These are phyloP conservation scores for Conistra vaccinii DNA, from an alignment of 2,888 invertebrate genomes.

Conservation along the genomic window DNA sequence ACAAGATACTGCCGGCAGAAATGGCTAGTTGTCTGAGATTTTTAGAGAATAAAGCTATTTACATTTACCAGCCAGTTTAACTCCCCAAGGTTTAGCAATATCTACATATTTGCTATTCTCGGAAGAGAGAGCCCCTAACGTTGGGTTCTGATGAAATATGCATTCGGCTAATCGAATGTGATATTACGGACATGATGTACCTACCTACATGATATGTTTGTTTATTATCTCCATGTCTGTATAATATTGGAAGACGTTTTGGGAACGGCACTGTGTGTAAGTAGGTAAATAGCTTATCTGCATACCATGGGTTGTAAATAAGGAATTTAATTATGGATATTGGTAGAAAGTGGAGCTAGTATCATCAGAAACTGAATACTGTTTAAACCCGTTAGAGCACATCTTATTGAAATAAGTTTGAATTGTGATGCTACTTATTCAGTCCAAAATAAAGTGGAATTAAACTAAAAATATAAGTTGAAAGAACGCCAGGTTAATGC, in stretches of 20 bases:
- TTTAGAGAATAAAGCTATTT: conserved; percentile 41
- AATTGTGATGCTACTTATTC: background rate
- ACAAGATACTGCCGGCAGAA: conserved; percentile 39
- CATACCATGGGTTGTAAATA: conserved; percentile 5
- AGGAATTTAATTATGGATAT: too few species aligned
- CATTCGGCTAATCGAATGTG: conserved; percentile 55
- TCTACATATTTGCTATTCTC: conserved; percentile 54
- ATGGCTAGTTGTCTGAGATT: conserved; percentile 41
- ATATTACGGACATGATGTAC: conserved; percentile 34
- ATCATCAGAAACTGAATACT: background rate
- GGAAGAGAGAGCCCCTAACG: conserved; percentile 15
- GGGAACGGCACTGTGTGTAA: background rate
- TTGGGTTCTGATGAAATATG: conserved; percentile 57
- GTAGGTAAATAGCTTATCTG: conserved; percentile 11
- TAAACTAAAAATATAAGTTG: background rate
- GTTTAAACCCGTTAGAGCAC: background rate
- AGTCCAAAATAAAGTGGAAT: background rate
- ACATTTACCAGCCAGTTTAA: conserved; percentile 36
- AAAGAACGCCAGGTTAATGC: background rate
- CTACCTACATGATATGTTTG: conserved; percentile 6
- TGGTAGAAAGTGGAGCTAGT: background rate
- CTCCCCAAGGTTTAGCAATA: conserved; percentile 29
- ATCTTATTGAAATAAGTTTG: background rate
- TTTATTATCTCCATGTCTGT: conserved; percentile 30
- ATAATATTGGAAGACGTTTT: conserved; percentile 23